Conservation (phyloP, 2,113 vertebrate species). For the Lophura nycthemera region DNA sequence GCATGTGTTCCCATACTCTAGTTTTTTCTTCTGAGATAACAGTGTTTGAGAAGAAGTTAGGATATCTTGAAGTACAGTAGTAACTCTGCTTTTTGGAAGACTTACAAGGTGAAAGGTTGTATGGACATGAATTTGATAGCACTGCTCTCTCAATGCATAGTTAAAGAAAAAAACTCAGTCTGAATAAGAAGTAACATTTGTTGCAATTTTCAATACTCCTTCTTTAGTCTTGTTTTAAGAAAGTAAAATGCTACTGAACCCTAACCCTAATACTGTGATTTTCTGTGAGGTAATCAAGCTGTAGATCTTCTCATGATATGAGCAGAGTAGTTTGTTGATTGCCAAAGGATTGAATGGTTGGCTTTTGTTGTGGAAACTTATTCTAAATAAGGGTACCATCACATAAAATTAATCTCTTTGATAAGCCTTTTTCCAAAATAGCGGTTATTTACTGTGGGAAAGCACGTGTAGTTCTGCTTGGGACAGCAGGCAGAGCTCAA, state of each 20-base stretch:
- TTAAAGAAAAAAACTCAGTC: neutral
- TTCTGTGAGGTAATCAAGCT: conserved; percentile 3
- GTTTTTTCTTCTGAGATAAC: neutral
- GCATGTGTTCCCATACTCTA: neutral
- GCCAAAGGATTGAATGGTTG: conserved; percentile 3
- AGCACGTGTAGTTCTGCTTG: neutral
- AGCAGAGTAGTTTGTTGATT: conserved; percentile 17
- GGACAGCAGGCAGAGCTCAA: neutral
- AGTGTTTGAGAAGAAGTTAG: neutral
- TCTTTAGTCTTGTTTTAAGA: neutral
- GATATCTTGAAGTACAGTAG: neutral
- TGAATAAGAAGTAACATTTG: neutral
- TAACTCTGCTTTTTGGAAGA: neutral
- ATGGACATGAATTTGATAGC: neutral
- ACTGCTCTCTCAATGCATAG: neutral
- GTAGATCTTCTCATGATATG: conserved; percentile 23
- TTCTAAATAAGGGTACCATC: conserved; percentile 22
- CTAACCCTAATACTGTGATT: neutral
- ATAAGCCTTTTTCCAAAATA: conserved; percentile 1
- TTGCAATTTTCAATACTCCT: neutral
- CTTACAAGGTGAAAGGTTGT: neutral
- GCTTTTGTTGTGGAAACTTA: neutral
- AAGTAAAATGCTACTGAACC: neutral
- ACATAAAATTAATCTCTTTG: neutral
- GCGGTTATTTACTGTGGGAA: neutral